Evolutionary conservation across 1,140 invertebrate species (phyloP), one percentile per base, ranked within the genome.

Genomic region (Drosophila sturtevanti): DNA sequence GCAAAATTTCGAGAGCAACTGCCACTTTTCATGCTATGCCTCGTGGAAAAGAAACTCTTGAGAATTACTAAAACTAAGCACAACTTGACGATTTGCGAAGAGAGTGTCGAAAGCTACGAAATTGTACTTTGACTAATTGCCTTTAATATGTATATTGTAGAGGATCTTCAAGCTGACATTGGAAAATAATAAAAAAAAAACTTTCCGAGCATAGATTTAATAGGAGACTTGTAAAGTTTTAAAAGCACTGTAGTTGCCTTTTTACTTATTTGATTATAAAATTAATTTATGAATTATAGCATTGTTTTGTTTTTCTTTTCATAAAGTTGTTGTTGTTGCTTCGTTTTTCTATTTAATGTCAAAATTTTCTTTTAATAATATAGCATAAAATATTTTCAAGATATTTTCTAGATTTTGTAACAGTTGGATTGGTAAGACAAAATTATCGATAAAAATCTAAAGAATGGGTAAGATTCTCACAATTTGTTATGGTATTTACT

Each of bases 101-200:
- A 67, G 63, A 69, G 65, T 74, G 72, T 65, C 63, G 18, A 11
- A 48, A 68, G 64, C 70, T 61, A 41, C 65, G 37, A 64, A 75
- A 55, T 70, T 48, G 65, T 22, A 75, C 60, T 70, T 37, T 38
- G 38, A 69, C 80, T 82, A 82, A 82, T 82, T 82, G 81, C 52
- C 44, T 64, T 44, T 59, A 65, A 69, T 62, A 59, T 66, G 11
- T 12, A 12, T 2, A 35, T 31, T 31, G 34, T 12, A 12, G 12
- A 21, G 18, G 9, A 48, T 21, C 16, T 48, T 48, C 2, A 48
- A 21, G 16, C 3, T 48, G 41, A 48, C 41, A 48, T 21, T 48
- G 41, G 10, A 14, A 44, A 18, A 18, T 9, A 44, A 16, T 3
- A 24, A 24, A 24, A 24, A 24, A 1, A 24, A 24, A 24, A 24